Evolutionary conservation across 2,797 vertebrate genomes (phyloP), one percentile per base, ranked within the genome.

Genomic region (Hydrolagus colliei): DNA sequence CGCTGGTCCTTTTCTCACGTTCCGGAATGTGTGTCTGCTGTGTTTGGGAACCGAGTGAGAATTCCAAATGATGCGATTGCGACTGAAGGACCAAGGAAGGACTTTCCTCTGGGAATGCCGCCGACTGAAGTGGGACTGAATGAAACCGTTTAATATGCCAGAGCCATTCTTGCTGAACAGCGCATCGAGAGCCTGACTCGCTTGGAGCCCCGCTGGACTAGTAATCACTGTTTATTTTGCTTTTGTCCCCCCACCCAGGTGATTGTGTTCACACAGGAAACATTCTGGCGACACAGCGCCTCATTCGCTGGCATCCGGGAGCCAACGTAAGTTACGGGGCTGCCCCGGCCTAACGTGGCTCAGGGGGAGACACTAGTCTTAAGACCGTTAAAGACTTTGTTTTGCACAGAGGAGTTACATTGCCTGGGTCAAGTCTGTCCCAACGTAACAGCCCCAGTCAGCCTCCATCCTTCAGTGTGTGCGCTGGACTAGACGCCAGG

Each of bases 221-320:
- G 59, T 9, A 52, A 63, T 11, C 62, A 72, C 35, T 72, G 12
- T 59, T 27, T 27, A 27, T 27, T 71, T 88, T 87, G 35, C 20
- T 73, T 91, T n/a, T 89, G n/a, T 90, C 91, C 22, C 63, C 18
- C 41, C 27, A n/a, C 27, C 79, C 86, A 96, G 98, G 97, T 86
- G 89, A 92, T 0, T 96, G 96, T 88, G 97, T 98, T 87, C 95
- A 96, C 0, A 95, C 95, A 27, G 98, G 98, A n/a, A 98, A 98
- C 90, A 95, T 96, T 88, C 86, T 99, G 27, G 97, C 95, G 1
- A 99, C 97, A 0, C 98, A 99, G 91, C 92, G 94, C 77, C 59
- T 92, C 41, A 91, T 97, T 75, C 95, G 97, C 85, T 99, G 96
- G 95, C 97, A 98, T 71, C 97, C 98, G 0, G 97, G 98, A 2